Percentiles rank a stretch among this genome's conserved stretches.
Conservation (phyloP, 2,797 vertebrate species). For the Trachops cirrhosus region DNA sequence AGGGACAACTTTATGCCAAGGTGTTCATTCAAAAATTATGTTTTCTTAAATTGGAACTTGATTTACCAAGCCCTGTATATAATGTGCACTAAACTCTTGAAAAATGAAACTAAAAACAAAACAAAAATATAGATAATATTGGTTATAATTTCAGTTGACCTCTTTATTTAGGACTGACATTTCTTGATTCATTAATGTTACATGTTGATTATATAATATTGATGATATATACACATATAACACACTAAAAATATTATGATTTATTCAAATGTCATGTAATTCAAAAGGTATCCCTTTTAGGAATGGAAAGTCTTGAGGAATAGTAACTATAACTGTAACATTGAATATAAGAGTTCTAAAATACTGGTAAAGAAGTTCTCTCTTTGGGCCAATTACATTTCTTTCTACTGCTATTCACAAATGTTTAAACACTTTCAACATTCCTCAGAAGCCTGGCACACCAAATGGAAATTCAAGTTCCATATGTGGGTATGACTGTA, state of each 20-base stretch:
- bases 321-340: not conserved
- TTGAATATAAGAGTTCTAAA: not conserved
- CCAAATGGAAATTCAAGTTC: not conserved
- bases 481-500: not conserved
- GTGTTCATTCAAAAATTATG: not conserved
- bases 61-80: not conserved
- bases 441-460: not conserved
- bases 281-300: not conserved
- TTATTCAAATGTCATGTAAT: slow-evolving; percentile 2
- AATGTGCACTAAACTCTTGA: not conserved
- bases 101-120: not conserved
- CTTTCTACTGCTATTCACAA: slow-evolving; percentile 16
- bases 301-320: not conserved
- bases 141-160: not conserved
- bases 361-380: not conserved
- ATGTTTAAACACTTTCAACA: slow-evolving; percentile 19
- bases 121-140: not conserved
- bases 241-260: not conserved
- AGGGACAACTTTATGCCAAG: not conserved
- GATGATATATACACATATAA: not conserved
- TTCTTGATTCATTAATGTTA: not conserved
- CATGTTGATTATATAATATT: not conserved
- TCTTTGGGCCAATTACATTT: slow-evolving; percentile 1
- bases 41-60: not conserved
- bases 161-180: not conserved